Conservation (phyloP, 2,113 vertebrate genomes). For the Nannobrachium achirus region DNA sequence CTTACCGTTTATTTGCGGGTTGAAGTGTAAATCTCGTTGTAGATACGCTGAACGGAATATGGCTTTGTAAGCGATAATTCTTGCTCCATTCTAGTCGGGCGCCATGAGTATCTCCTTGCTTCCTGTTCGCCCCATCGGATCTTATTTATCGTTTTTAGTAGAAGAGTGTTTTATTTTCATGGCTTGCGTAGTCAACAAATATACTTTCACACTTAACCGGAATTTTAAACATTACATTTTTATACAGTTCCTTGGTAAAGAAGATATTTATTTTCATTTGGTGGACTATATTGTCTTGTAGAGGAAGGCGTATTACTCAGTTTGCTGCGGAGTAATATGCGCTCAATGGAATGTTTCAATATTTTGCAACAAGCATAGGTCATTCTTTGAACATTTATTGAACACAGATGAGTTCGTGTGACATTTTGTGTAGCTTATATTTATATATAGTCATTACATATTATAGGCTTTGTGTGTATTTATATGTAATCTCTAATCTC, state of each 20-base stretch:
- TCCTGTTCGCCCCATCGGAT: slow-evolving; percentile 78
- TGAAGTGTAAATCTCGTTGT: slow-evolving; percentile 30
- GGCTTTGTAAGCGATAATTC: slow-evolving; percentile 65
- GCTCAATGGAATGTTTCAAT: neutral
- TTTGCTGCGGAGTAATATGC: slow-evolving; percentile 72
- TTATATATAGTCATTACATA: too few relatives aligned
- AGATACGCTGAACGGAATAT: slow-evolving; percentile 44
- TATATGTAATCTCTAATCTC: too few relatives aligned
- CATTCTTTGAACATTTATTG: too few relatives aligned
- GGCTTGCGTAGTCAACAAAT: neutral
- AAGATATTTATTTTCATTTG: slow-evolving; percentile 11
- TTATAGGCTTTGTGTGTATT: too few relatives aligned
- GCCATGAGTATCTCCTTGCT: slow-evolving; percentile 80
- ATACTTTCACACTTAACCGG: fast-evolving
- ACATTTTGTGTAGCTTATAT: too few relatives aligned
- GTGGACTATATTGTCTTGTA: slow-evolving; percentile 76
- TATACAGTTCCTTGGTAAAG: neutral
- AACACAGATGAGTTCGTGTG: too few relatives aligned
- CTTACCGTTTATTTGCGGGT: slow-evolving; percentile 71
- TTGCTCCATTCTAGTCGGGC: slow-evolving; percentile 83
- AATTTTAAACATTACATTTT: neutral
- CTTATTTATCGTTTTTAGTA: slow-evolving; percentile 75
- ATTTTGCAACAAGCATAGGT: neutral
- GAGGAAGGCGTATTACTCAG: slow-evolving; percentile 63
- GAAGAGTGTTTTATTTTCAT: neutral